Conservation (phyloP, 2,797 vertebrate genomes). For the Coregonus suidteri region DNA sequence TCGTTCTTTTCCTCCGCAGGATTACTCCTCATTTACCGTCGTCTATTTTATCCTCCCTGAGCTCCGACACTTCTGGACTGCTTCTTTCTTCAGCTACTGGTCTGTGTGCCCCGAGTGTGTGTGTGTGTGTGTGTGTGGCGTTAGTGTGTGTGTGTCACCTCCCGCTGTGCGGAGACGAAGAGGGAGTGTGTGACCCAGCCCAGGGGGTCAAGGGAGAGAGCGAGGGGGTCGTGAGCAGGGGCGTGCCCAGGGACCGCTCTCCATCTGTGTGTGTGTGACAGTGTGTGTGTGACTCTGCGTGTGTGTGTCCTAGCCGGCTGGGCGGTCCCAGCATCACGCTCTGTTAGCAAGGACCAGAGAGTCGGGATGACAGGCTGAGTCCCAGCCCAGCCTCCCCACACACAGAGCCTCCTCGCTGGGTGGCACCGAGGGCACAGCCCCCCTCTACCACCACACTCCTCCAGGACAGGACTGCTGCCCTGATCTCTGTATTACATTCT, state of each 20-base stretch:
- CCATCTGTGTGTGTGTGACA: slow-evolving; percentile 59
- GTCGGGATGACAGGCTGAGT: slow-evolving; percentile 77
- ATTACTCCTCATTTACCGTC: slow-evolving; percentile 68
- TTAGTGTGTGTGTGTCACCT: slow-evolving; percentile 30
- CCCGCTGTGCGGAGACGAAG: slow-evolving; percentile 60
- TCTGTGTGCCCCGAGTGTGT: slow-evolving; percentile 50
- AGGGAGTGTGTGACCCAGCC: slow-evolving; percentile 67
- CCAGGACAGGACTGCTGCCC: slow-evolving; percentile 64
- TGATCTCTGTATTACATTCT: slow-evolving; percentile 61
- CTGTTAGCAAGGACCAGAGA: slow-evolving; percentile 73
- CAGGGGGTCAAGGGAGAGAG: slow-evolving; percentile 57
- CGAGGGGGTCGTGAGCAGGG: slow-evolving; percentile 59
- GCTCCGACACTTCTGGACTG: no score
- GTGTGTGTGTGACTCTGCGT: slow-evolving; percentile 4
- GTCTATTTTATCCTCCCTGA: slow-evolving; percentile 34
- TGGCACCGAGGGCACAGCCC: slow-evolving; percentile 68
- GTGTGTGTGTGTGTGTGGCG: slow-evolving; percentile 16
- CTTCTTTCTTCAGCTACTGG: slow-evolving; percentile 1
- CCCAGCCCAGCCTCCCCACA: slow-evolving; percentile 70
- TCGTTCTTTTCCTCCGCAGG: slow-evolving; percentile 69
- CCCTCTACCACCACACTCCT: slow-evolving; percentile 69
- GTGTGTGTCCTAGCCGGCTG: slow-evolving; percentile 58
- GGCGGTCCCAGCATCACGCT: slow-evolving; percentile 72
- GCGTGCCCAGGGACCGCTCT: slow-evolving; percentile 64
- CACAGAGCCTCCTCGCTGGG: slow-evolving; percentile 70